Evolutionary conservation across 2,797 vertebrate species (phyloP).

Genomic region (Xenops minutus): DNA sequence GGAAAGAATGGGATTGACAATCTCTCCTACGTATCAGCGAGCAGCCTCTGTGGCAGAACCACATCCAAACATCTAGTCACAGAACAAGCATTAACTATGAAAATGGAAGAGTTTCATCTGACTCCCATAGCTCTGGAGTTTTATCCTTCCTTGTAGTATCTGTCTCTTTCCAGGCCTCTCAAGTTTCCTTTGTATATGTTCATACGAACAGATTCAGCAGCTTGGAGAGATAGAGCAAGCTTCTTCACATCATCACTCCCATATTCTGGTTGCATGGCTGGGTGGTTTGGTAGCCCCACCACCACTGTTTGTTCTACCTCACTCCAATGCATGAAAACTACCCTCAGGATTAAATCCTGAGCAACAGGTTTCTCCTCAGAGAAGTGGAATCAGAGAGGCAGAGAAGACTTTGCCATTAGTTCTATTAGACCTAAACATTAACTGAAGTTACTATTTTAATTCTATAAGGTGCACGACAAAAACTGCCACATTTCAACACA

Average conservation of each 20-base stretch:
- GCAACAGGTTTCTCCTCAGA: not conserved
- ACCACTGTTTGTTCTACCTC: not conserved
- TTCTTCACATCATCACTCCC: not conserved
- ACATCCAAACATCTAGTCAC: not conserved
- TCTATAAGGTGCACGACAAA: not conserved
- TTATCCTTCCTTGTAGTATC: rapidly evolving
- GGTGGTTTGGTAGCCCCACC: not conserved
- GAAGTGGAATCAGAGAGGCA: not conserved
- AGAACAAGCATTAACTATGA: not conserved
- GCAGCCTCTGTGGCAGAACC: not conserved
- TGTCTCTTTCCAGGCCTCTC: not conserved
- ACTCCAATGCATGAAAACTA: not conserved
- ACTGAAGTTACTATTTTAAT: not conserved
- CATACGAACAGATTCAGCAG: not conserved
- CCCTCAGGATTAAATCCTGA: not conserved
- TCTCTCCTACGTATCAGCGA: not conserved
- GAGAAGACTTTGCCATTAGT: not conserved
- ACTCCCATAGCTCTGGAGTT: not conserved
- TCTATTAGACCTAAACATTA: not conserved
- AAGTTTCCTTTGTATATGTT: not conserved
- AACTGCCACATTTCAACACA: not conserved
- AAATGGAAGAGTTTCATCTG: not conserved
- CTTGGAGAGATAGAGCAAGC: rapidly evolving
- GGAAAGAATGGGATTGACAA: not conserved
- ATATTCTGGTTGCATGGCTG: not conserved